Evolutionary conservation across 2,888 invertebrate species (phyloP), one percentile per base, ranked within the genome.

Genomic region (Axea sp.): DNA sequence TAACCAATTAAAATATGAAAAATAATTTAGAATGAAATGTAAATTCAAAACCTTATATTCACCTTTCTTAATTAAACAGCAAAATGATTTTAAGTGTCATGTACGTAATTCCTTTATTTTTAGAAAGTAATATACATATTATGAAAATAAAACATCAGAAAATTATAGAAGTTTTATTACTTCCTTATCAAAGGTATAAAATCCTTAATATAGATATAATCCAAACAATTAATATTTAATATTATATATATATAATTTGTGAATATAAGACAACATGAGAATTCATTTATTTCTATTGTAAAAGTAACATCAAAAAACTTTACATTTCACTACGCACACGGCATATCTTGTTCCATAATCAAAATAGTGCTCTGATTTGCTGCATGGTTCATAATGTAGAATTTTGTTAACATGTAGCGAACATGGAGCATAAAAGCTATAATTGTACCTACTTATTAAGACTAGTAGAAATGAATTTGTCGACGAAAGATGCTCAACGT

Each of bases 401-500:
- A 9, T 26, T 45, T 67, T 6, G 5, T 55, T 37, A 4, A 49
- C 47, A 39, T 57, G 47, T 57, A 65, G 65, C 28, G 12, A 51
- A 45, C 37, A 30, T 55, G 55, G 51, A 30, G 55, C 53, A 47
- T 55, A 24, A 43, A 45, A 11, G 55, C 65, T 65, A 55, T 68
- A 51, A 60, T 35, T 69, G 62, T 47, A 71, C 62, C 53, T 71
- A 71, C 7, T 62, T 11, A 37, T 39, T 30, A 71, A 43, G 33
- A 60, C n/a, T 71, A 62, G 69, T 55, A 62, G 57, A 71, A 64
- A 37, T 39, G 55, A 24, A 71, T 45, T 62, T 77, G 81, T 80
- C 75, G 74, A 77, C 71, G 72, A 78, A 77, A 64, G 79, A 83
- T 84, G 84, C 85, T 85, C 85, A 85, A 84, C 82, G 82, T 82